Evolutionary conservation across 2,797 vertebrate species (phyloP).

Genomic region (Simalia tracyae): DNA sequence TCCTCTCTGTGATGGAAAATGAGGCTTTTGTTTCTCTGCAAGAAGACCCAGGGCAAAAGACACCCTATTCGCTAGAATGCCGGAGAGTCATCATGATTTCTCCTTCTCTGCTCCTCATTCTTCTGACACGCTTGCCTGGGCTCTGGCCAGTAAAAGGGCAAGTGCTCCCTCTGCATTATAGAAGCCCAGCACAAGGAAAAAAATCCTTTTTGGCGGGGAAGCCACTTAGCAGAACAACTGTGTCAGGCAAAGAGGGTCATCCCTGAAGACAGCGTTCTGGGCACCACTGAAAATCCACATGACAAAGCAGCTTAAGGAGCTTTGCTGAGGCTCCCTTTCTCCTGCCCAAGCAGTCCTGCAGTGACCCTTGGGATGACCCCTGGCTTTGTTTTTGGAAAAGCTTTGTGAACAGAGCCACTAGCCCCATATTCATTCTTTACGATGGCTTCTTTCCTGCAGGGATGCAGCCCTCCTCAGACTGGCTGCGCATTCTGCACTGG

Average conservation of each 20-base stretch:
- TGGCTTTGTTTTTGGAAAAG: neutral
- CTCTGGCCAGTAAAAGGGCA: neutral
- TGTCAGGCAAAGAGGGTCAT: neutral
- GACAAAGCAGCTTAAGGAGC: neutral
- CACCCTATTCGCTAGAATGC: neutral
- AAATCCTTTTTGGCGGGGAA: neutral
- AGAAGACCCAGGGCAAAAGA: neutral
- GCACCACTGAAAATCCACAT: neutral
- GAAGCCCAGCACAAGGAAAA: neutral
- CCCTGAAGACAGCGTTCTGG: neutral
- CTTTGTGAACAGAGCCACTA: neutral
- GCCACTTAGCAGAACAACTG: neutral
- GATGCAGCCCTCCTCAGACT: neutral
- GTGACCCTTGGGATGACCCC: neutral
- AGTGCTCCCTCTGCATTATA: neutral
- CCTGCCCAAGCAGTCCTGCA: slow-evolving; percentile 6
- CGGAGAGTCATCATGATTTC: neutral
- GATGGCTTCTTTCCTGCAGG: neutral
- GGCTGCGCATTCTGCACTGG: neutral
- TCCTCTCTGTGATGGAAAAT: slow-evolving; percentile 2
- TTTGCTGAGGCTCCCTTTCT: slow-evolving; percentile 6
- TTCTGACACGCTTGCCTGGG: neutral
- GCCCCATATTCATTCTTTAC: neutral
- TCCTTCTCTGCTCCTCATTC: neutral
- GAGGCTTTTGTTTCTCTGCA: neutral